phyloP scores from a whole-genome alignment of 53 echinoderm and acorn worm genomes.

The Apostichopus leukothele region DNA sequence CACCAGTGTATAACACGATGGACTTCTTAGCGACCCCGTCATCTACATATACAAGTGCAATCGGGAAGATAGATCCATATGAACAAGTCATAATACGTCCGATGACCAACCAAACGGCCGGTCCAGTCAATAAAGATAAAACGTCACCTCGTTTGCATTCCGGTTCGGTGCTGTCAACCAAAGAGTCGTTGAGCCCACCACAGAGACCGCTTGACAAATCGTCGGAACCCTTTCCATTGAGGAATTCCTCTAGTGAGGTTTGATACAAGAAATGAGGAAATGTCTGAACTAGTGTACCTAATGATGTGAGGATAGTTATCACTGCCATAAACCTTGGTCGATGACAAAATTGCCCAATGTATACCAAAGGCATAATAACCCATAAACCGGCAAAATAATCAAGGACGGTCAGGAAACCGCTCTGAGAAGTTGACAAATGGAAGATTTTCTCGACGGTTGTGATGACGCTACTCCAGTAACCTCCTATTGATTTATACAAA shows the following conservation, averaged over 20 bases:
- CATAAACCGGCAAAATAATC: conserved; percentile 7
- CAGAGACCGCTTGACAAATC: background rate
- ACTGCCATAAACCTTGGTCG: conserved; percentile 1
- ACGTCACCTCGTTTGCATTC: background rate
- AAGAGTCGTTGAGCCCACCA: background rate
- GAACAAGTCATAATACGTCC: background rate
- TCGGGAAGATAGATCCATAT: conserved; percentile 1
- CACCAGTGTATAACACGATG: conserved; percentile 26
- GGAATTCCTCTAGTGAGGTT: background rate
- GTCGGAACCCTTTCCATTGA: background rate
- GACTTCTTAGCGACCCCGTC: conserved; percentile 18
- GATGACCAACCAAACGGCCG: background rate
- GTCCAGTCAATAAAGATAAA: background rate
- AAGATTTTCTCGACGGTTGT: conserved; percentile 30
- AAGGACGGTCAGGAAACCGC: background rate
- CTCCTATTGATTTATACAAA: background rate
- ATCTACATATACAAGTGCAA: conserved; percentile 21
- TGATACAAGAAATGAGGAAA: conserved; percentile 26
- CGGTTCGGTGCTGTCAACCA: background rate
- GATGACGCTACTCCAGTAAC: conserved; percentile 29
- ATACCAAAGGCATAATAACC: conserved; percentile 22
- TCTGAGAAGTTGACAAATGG: conserved; percentile 12
- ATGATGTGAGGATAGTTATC: background rate
- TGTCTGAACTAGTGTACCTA: conserved; percentile 5
- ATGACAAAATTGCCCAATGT: conserved; percentile 2